These are phyloP conservation scores for Chroicocephalus ridibundus DNA, from an alignment of 2,113 vertebrate species.

Conservation along the genomic window DNA sequence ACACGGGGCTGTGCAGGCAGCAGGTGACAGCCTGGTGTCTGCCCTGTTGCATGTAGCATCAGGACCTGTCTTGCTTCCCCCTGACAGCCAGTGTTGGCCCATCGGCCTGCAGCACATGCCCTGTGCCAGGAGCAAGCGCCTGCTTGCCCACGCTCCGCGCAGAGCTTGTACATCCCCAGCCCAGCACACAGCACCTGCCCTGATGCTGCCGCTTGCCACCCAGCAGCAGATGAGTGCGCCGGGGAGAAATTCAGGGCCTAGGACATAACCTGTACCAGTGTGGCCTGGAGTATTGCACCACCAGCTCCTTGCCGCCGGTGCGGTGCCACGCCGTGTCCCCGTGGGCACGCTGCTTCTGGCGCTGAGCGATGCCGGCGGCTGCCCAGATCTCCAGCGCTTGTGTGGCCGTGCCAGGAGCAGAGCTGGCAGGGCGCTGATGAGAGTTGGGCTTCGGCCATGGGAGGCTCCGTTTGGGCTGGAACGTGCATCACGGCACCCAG, in stretches of 20 bases:
- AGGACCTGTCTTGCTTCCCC: accelerated
- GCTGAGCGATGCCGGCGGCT: neutral
- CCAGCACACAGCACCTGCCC: neutral
- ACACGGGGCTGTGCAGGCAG: neutral
- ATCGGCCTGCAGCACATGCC: neutral
- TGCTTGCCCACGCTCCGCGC: accelerated
- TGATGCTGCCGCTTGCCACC: neutral
- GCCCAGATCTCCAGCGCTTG: neutral
- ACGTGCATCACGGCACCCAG: accelerated
- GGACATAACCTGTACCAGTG: neutral
- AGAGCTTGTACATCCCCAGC: neutral
- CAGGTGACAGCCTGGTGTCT: neutral
- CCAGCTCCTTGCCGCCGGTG: neutral
- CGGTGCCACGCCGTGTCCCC: accelerated
- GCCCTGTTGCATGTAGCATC: accelerated
- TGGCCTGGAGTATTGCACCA: too few relatives aligned
- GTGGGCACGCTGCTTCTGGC: neutral
- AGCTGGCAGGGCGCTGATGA: neutral
- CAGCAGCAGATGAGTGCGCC: accelerated
- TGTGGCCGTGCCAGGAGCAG: accelerated
- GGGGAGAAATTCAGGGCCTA: neutral
- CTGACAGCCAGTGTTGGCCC: accelerated
- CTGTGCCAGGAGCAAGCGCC: accelerated
- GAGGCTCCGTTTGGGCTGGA: neutral
- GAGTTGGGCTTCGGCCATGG: neutral